Evolutionary conservation across 1,140 invertebrate genomes (phyloP).

Genomic region (Saccostrea cuccullata): DNA sequence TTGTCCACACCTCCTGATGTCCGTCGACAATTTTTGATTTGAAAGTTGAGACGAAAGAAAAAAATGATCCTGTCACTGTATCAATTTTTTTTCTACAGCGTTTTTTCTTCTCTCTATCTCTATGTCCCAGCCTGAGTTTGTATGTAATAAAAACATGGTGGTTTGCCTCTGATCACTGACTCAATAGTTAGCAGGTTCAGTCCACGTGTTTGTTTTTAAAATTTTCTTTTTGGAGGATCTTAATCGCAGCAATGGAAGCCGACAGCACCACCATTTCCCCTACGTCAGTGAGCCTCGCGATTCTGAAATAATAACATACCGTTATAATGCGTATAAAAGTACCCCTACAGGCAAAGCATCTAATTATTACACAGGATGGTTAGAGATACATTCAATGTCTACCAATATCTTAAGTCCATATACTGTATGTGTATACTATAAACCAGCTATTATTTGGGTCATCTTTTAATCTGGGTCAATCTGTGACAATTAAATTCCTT

Average conservation of each 20-base stretch:
- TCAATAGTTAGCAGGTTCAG: neutral
- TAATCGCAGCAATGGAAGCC: conserved; percentile 4
- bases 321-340: neutral
- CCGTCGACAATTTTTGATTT: conserved; percentile 26
- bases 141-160: conserved; percentile 14
- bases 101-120: neutral
- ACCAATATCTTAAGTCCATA: neutral
- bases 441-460: too few species aligned
- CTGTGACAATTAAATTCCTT: too few species aligned
- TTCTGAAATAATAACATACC: neutral
- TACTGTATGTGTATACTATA: neutral
- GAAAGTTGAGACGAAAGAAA: conserved; percentile 32
- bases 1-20: neutral
- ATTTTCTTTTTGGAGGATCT: neutral
- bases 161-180: neutral
- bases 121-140: conserved; percentile 5
- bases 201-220: neutral
- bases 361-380: too few species aligned
- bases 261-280: conserved; percentile 12
- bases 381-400: too few species aligned
- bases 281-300: conserved; percentile 25
- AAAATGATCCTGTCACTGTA: neutral
- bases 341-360: too few species aligned
- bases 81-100: neutral
- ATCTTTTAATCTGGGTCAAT: too few species aligned